Base-by-base conservation (phyloP, 2,797 vertebrate species). In the Numenius phaeopus region DNA sequence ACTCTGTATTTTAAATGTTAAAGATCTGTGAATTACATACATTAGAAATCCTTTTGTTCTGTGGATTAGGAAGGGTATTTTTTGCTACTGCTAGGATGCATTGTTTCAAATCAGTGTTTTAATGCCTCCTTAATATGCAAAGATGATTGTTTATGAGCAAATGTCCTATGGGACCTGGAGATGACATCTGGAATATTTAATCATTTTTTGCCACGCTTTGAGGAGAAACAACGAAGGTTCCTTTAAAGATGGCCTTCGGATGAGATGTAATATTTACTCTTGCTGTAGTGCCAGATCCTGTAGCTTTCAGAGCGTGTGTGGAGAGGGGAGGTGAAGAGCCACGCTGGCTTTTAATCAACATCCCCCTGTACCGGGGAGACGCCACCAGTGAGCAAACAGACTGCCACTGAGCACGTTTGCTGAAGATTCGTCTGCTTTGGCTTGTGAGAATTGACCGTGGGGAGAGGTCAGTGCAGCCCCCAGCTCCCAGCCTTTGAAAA, bases 261-360 rank as follows among this genome's bases (percentile, higher is more conserved):
- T 14, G 73, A 76, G 90, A 32, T 55, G 73, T 19, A 37, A 54
- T 46, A 55, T 87, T 95, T 89, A n/a, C 50, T 87, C 52, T 40
- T 92, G 80, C 83, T 79, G 64, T 14, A 62, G 62, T 92, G 90
- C 70, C 92, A 72, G 73, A 69, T 64, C 77, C 88, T n/a, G 69
- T 10, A 50, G 77, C 71, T 94, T 40, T 1, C 2, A 14, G 61
- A 71, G 55, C 3, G 0, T 7, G 47, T 20, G 77, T 40, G 65
- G 81, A 71, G 88, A n/a, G 89, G 57, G 1, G 78, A 89, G 90
- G 72, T 44, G 80, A 79, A 37, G 50, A 64, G 77, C 86, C 90
- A 32, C 46, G 58, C 73, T 94, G 83, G 39, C 81, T 91, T 89
- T 93, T 82, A 14, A 76, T 70, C 42, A 24, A 14, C 73, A 19